phyloP scores from a whole-genome alignment of 2,888 invertebrate genomes.

The Ligdia adustata region DNA sequence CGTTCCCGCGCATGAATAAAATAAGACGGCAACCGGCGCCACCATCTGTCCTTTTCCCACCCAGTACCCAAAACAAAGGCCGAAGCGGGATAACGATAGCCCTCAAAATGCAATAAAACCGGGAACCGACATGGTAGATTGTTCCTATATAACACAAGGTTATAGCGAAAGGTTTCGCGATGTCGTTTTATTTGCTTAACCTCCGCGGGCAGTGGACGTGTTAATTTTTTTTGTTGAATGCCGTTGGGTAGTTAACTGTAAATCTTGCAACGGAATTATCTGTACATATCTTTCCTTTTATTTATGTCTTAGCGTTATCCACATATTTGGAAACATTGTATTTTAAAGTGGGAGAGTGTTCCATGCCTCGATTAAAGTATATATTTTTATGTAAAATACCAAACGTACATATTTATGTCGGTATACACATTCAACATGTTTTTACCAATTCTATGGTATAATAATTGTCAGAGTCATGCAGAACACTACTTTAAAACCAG shows the following conservation, averaged over 20 bases:
- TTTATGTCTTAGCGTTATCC: too few relatives aligned
- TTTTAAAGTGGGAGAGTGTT: too few relatives aligned
- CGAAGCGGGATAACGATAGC: slow-evolving; percentile 53
- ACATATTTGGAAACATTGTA: too few relatives aligned
- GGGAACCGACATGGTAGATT: slow-evolving; percentile 65
- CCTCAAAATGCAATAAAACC: slow-evolving; percentile 71
- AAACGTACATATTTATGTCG: too few relatives aligned
- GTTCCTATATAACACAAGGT: slow-evolving; percentile 52
- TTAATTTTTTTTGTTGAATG: slow-evolving; percentile 61
- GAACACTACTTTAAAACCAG: too few relatives aligned
- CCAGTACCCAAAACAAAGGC: slow-evolving; percentile 36
- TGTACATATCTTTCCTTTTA: too few relatives aligned
- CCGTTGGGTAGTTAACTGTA: background rate
- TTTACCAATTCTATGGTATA: too few relatives aligned
- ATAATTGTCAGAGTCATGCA: too few relatives aligned
- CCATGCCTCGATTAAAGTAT: too few relatives aligned
- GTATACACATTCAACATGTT: too few relatives aligned
- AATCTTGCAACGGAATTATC: too few relatives aligned
- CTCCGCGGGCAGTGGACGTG: slow-evolving; percentile 55
- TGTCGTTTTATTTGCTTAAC: slow-evolving; percentile 64
- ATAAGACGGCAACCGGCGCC: slow-evolving; percentile 62
- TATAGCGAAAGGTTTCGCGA: slow-evolving; percentile 51
- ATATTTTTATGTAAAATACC: too few relatives aligned
- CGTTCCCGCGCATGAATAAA: slow-evolving; percentile 66
- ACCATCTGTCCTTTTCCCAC: slow-evolving; percentile 61